These are phyloP conservation scores for Eurystomus gularis DNA, from an alignment of 2,113 vertebrate species.

Conservation along the genomic window DNA sequence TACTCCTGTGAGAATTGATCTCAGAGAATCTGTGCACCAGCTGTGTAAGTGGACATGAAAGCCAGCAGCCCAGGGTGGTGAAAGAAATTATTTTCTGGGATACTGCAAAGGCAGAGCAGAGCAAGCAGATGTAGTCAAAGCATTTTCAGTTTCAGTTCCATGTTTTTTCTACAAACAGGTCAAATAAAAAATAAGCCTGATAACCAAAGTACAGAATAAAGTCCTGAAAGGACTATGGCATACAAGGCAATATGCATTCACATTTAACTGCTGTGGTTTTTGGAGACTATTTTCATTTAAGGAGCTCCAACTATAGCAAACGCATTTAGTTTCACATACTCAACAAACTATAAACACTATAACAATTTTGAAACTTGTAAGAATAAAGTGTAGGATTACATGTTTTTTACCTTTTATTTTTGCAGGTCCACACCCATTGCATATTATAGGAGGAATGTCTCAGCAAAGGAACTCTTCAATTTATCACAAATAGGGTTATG, in stretches of 20 bases:
- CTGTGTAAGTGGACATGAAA: rapidly evolving
- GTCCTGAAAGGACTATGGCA: not conserved
- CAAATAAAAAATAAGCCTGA: not conserved
- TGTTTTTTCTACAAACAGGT: not conserved
- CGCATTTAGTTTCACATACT: not conserved
- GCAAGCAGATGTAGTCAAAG: not conserved
- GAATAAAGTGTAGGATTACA: not conserved
- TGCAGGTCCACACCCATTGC: not conserved
- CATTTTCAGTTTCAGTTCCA: not conserved
- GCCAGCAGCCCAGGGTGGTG: too few relatives aligned
- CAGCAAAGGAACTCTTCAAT: not conserved
- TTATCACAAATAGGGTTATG: not conserved
- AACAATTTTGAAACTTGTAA: not conserved
- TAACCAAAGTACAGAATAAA: not conserved
- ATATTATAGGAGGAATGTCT: not conserved
- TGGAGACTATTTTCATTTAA: not conserved
- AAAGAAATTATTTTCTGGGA: not conserved
- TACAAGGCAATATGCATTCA: not conserved
- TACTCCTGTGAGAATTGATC: not conserved
- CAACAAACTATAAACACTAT: not conserved
- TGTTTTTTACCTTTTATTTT: not conserved
- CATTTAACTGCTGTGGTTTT: not conserved
- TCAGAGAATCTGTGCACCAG: not conserved
- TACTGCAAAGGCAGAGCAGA: not conserved
- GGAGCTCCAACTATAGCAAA: not conserved